Base-by-base conservation (phyloP, 92 coral and sea anemone genomes). In the Heliopora coerulea region DNA sequence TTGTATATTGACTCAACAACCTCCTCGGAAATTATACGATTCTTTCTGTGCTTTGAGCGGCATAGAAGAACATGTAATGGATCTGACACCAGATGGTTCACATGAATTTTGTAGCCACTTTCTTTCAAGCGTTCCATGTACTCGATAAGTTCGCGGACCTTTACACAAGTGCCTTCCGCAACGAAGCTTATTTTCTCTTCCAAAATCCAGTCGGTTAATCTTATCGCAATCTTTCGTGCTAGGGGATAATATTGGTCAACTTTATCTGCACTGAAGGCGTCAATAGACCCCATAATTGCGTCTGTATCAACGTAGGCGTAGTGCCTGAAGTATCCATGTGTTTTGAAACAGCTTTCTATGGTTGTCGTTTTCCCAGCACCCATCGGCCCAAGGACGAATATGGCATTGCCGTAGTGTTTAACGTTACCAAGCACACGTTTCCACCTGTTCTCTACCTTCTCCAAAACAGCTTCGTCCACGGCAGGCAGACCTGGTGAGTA, bases 121-220 rank as follows among this genome's bases (percentile, higher is more conserved):
- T 81, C 68, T 73, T 90, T 90, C 34, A 93, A 81, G 17, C 98
- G 86, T 32, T 84, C 81, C 92, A 93, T 83, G 66, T 90, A 93
- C 59, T 90, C 95, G 7, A 88, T 88, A 17, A 93, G 90, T 61
- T 93, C 98, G 31, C 74, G 56, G 50, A 83, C 85, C 67, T 87
- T 93, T 29, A 93, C 98, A 67, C 98, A 93, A n/a, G 98, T 93
- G 15, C 96, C 96, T 69, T 90, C 96, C 13, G 98, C 98, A 17
- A 93, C 91, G 62, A 93, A 93, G 73, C 96, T 90, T 2, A 93
- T 93, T 63, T 83, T 93, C 68, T 86, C 85, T 50, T 80, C 89
- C 89, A 93, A 75, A 37, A 93, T 93, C 98, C 98, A 93, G 85
- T 93, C 98, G 3, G 98, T 93, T 50, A 93, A 83, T 30, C 88